phyloP scores from a whole-genome alignment of 2,113 vertebrate genomes.

The Oryzias javanicus region DNA sequence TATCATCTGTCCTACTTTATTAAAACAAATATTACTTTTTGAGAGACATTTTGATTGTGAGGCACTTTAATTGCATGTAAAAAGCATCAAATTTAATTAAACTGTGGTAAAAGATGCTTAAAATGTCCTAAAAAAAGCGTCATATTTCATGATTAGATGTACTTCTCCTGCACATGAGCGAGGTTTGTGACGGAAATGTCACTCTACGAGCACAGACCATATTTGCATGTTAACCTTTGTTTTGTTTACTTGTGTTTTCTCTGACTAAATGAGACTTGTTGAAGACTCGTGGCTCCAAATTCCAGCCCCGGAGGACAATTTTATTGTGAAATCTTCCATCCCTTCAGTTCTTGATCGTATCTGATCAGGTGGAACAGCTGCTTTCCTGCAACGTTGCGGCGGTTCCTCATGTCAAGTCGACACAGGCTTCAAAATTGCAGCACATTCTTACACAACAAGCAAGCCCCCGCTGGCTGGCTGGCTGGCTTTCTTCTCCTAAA shows the following conservation, averaged over 20 bases:
- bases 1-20: no score
- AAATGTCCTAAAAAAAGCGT: no score
- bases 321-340: constrained; percentile 42
- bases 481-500: neutral
- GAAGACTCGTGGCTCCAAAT: constrained; percentile 11
- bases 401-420: constrained; percentile 23
- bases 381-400: constrained; percentile 8
- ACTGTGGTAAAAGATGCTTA: no score
- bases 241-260: neutral
- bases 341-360: constrained; percentile 24
- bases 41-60: no score
- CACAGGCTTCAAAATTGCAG: constrained; percentile 8
- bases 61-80: no score
- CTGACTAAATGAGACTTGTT: constrained; percentile 30
- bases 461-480: neutral
- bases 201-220: constrained; percentile 14
- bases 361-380: constrained; percentile 23
- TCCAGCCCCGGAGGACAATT: constrained; percentile 24
- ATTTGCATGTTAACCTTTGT: constrained; percentile 28
- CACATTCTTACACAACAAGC: constrained; percentile 26
- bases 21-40: no score
- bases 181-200: constrained; percentile 11
- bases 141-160: neutral
- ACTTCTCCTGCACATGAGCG: neutral
- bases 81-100: no score